Base-by-base conservation (phyloP, 53 echinoderm and acorn worm species). In the Actinopyga echinites region DNA sequence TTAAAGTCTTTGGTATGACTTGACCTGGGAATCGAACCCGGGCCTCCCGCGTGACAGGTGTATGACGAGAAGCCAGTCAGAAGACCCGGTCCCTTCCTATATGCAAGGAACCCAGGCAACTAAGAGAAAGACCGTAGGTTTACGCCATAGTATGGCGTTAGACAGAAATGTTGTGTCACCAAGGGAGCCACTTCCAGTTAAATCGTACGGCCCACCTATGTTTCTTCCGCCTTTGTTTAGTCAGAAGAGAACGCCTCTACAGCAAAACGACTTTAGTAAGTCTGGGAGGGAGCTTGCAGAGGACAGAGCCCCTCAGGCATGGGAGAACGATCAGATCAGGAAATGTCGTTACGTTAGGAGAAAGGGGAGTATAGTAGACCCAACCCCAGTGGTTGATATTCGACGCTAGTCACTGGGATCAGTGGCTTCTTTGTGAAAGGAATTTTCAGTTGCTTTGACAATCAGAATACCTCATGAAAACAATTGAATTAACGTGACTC, bases 81-180 rank as follows among this genome's bases (percentile, higher is more conserved):
- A 42, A 1, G 54, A 24, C 43, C 25, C 52, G 19, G 54, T 26
- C 22, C 75, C 75, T 17, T 75, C 75, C 26, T 75, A 75, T 19
- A 75, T 75, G 75, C 75, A 75, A 75, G 54, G 75, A 25, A 75
- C 75, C 25, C 75, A 75, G 28, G 26, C 75, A 25, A 75, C 75
- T 19, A 45, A 30, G 49, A 1, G 75, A 25, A 75, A 75, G 28
- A 75, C 75, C 5, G 75, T 75, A 22, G 75, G 75, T 43, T 75
- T 75, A 30, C 75, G 75, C 7, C 75, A 45, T 30, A 25, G 15
- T 12, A 54, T 75, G 30, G 20, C 49, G 8, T 24, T 54, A 13
- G 54, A 75, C 1, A 6, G 30, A 2, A 26, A 42, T 22, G 2
- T 36, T 34, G 54, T 29, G 10, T 19, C 13, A 0, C 52, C 75